Base-by-base conservation (phyloP, 2,797 vertebrate species). In the Rhinoraja longicauda region DNA sequence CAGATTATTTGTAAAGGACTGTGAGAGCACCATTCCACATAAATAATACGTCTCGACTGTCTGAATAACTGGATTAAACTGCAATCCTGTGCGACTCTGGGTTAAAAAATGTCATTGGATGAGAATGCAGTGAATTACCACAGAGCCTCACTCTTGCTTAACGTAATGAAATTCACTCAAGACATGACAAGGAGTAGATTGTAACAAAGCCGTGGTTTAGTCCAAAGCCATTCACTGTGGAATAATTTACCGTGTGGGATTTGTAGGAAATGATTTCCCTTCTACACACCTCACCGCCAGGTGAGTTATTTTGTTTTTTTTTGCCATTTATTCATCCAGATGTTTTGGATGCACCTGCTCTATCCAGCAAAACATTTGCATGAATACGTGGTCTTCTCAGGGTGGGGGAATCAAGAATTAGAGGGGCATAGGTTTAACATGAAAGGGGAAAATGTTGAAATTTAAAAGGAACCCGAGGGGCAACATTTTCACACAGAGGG, bases 141-240 rank as follows among this genome's bases (percentile, higher is more conserved):
- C 86, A 39, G 15, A 32, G 15, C 13, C 32, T 24, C 64, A 12
- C 86, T 70, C 36, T 90, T 67, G 62, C 13, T 67, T 90, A 39
- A 32, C 32, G 67, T 70, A 70, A 90, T 90, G 86, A 90, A 90
- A 90, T 90, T 90, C 32, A n/a, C n/a, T 90, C 17, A 19, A 32
- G 86, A 32, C 29, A 21, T 90, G 64, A 90, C 86, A 90, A 36
- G 32, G 70, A 62, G 15, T 90, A 62, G 70, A 67, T 90, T 70
- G n/a, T 90, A 90, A 64, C 70, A 64, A 70, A 32, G 86, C 62
- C 39, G 62, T 21, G 21, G 26, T 64, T 70, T 70, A 70, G 32
- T 24, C 86, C 36, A 70, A 67, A 64, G 62, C 86, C 57, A 24
- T 70, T 70, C 39, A 70, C 62, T 90, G 21, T 62, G 70, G 64